A percentile compares a stretch with the other conserved stretches of the same genome.
Evolutionary conservation across 2,888 invertebrate species (phyloP).

Genomic region (Oligia strigilis): DNA sequence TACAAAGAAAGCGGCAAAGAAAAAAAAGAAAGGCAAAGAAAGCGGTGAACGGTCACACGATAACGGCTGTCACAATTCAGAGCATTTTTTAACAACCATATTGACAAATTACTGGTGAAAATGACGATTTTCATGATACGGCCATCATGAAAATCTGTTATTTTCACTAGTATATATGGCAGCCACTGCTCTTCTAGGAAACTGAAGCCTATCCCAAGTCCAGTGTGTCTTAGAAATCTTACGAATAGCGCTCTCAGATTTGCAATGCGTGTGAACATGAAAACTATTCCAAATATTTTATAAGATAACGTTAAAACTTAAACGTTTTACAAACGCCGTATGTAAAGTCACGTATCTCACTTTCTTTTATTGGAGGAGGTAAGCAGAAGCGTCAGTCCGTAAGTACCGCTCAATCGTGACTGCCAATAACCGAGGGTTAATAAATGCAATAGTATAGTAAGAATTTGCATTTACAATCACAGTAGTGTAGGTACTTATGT

Average conservation of each 20-base stretch:
- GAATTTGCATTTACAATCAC: constrained; percentile 56
- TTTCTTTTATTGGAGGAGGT: constrained; percentile 56
- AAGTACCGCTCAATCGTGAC: constrained; percentile 61
- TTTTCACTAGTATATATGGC: neutral
- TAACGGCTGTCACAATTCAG: too few relatives aligned
- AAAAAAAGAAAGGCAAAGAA: neutral
- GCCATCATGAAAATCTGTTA: neutral
- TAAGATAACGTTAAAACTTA: constrained; percentile 25
- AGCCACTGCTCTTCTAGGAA: too few relatives aligned
- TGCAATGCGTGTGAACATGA: neutral
- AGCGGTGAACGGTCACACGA: neutral
- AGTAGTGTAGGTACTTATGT: constrained; percentile 31
- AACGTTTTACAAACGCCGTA: constrained; percentile 37
- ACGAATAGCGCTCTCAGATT: neutral
- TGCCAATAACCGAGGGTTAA: constrained; percentile 51
- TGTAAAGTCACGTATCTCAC: constrained; percentile 58
- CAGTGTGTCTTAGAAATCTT: neutral
- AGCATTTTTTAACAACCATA: too few relatives aligned
- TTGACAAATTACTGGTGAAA: too few relatives aligned
- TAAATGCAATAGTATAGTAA: constrained; percentile 46
- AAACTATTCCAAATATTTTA: constrained; percentile 33
- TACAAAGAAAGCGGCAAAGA: too few relatives aligned
- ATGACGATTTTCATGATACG: too few relatives aligned
- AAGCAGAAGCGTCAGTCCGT: constrained; percentile 43
- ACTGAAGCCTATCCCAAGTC: neutral